These are phyloP conservation scores for Ivindomyrus marchei DNA, from an alignment of 2,113 vertebrate species.

Conservation along the genomic window DNA sequence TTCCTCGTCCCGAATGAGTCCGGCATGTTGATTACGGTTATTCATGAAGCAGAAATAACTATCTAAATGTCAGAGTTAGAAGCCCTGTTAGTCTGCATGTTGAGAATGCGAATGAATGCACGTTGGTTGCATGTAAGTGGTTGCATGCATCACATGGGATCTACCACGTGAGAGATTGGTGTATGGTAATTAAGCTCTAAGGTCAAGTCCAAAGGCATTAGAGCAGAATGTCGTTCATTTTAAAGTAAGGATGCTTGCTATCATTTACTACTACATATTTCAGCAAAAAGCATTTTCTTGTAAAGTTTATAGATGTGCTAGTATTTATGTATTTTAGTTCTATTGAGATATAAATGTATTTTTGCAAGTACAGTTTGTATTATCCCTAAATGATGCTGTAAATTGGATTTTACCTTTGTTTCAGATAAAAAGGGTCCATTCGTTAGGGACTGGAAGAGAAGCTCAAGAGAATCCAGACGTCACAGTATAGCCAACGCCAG, in stretches of 20 bases:
- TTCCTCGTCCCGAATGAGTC: background rate
- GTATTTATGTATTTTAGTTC: background rate
- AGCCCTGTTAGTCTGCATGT: background rate
- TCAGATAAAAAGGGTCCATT: constrained; percentile 43
- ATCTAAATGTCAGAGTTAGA: constrained; percentile 4
- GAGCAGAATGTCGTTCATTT: background rate
- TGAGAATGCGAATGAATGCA: background rate
- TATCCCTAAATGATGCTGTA: background rate
- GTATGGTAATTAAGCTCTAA: background rate
- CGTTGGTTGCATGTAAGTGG: background rate
- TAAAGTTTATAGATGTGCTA: background rate
- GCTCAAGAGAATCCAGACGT: constrained; percentile 45
- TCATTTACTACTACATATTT: background rate
- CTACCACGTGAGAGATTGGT: background rate
- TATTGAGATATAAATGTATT: background rate
- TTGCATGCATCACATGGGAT: background rate
- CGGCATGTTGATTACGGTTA: constrained; percentile 41
- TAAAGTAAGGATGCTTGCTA: background rate
- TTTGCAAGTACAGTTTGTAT: background rate
- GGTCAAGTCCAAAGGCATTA: background rate
- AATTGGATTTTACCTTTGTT: constrained; percentile 31
- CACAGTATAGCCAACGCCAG: constrained; percentile 44
- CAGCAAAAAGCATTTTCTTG: background rate
- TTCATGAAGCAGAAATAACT: constrained; percentile 44
- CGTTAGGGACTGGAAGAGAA: constrained; percentile 48